Percentiles rank a stretch among this genome's conserved stretches.
Evolutionary conservation across 2,888 invertebrate species (phyloP).

Genomic region (Yponomeuta malinellus): DNA sequence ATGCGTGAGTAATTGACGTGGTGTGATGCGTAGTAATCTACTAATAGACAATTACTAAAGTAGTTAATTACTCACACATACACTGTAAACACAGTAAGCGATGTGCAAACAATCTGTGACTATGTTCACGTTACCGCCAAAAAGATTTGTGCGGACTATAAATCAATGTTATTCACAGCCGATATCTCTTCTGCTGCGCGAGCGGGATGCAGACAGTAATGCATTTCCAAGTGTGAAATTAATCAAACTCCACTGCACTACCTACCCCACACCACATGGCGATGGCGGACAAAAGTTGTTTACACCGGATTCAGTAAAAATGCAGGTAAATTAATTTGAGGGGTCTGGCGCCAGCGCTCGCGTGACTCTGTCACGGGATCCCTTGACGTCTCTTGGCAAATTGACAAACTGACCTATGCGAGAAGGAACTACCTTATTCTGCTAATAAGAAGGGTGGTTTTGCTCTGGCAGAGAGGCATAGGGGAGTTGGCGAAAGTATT

Average conservation of each 20-base stretch:
- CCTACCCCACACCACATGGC: slow-evolving; percentile 26
- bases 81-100: no score
- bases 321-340: slow-evolving; percentile 37
- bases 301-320: slow-evolving; percentile 48
- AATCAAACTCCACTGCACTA: neutral
- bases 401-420: slow-evolving; percentile 6
- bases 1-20: no score
- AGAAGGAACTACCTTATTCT: neutral
- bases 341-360: slow-evolving; percentile 52
- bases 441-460: neutral
- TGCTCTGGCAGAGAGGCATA: neutral
- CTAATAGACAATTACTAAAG: no score
- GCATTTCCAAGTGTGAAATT: neutral
- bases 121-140: no score
- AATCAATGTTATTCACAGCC: no score
- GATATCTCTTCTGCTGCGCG: no score
- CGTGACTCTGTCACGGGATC: slow-evolving; percentile 44
- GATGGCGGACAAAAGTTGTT: slow-evolving; percentile 32
- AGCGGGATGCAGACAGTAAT: neutral
- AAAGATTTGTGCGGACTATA: no score
- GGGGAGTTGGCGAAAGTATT: slow-evolving; percentile 29
- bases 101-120: no score
- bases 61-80: no score
- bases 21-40: no score
- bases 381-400: slow-evolving; percentile 16